These are phyloP conservation scores for Porites cylindrica DNA, from an alignment of 92 coral and sea anemone species.

Conservation along the genomic window DNA sequence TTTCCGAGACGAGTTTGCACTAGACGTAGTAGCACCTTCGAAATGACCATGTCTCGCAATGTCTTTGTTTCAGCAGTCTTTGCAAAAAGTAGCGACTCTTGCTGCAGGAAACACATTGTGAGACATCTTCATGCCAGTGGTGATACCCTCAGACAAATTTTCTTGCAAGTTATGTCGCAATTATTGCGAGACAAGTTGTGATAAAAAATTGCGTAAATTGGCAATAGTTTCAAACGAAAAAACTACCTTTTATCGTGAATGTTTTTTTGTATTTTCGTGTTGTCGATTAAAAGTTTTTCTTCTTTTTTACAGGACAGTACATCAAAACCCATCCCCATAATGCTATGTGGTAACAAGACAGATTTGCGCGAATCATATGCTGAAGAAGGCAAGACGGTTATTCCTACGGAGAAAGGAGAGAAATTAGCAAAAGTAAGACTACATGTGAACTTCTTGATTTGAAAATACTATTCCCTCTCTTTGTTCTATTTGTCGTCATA, in stretches of 20 bases:
- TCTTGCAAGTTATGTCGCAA: too few species aligned
- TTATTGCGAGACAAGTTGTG: too few species aligned
- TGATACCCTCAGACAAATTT: too few species aligned
- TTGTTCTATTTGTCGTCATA: background rate
- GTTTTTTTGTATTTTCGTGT: background rate
- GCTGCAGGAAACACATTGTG: too few species aligned
- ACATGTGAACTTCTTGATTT: background rate
- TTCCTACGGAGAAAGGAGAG: slow-evolving; percentile 74
- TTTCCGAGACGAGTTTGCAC: too few species aligned
- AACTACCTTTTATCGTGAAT: background rate
- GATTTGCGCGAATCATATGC: slow-evolving; percentile 77
- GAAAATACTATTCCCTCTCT: background rate
- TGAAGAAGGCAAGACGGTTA: slow-evolving; percentile 83
- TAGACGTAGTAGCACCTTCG: too few species aligned
- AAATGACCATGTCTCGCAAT: too few species aligned
- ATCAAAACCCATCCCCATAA: slow-evolving; percentile 90
- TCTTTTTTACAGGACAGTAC: slow-evolving; percentile 84
- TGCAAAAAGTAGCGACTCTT: too few species aligned
- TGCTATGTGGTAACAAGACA: slow-evolving; percentile 96
- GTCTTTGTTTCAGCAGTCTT: too few species aligned
- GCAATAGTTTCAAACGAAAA: too few species aligned
- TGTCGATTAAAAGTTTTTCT: slow-evolving; percentile 1
- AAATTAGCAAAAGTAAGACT: slow-evolving; percentile 85
- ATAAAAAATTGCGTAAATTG: too few species aligned
- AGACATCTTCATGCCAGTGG: too few species aligned